A percentile compares a stretch with the other conserved stretches of the same genome.
These are phyloP conservation scores for Cyclura pinguis DNA, from an alignment of 2,797 vertebrate species.

Conservation along the genomic window DNA sequence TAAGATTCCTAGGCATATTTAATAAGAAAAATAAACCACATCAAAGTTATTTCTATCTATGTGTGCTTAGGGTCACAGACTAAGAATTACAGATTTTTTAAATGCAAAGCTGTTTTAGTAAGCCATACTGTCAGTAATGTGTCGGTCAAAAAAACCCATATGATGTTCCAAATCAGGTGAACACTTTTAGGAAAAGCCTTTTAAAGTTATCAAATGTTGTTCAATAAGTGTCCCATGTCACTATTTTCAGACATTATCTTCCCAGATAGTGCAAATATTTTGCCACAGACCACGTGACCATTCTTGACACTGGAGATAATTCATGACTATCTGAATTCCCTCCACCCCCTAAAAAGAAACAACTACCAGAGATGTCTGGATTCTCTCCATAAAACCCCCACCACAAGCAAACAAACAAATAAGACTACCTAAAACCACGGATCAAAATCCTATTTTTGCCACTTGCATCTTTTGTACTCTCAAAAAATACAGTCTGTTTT, in stretches of 20 bases:
- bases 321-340: background rate
- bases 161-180: background rate
- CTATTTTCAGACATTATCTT: slow-evolving; percentile 25
- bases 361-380: background rate
- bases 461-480: background rate
- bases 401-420: background rate
- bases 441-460: background rate
- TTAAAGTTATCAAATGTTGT: background rate
- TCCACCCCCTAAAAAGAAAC: background rate
- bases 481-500: background rate
- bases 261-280: slow-evolving; percentile 27
- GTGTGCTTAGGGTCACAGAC: background rate
- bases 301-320: slow-evolving; percentile 17
- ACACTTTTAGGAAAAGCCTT: background rate
- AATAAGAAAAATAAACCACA: background rate
- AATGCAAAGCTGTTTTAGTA: background rate
- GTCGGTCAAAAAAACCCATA: background rate
- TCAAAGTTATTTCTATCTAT: background rate
- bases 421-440: background rate
- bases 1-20: background rate
- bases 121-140: background rate
- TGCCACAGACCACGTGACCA: slow-evolving; percentile 1
- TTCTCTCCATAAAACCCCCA: background rate
- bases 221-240: background rate
- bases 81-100: background rate